A percentile compares a stretch with the other conserved stretches of the same genome.
Conservation (phyloP, 2,113 vertebrate genomes). For the Dromas ardeola region DNA sequence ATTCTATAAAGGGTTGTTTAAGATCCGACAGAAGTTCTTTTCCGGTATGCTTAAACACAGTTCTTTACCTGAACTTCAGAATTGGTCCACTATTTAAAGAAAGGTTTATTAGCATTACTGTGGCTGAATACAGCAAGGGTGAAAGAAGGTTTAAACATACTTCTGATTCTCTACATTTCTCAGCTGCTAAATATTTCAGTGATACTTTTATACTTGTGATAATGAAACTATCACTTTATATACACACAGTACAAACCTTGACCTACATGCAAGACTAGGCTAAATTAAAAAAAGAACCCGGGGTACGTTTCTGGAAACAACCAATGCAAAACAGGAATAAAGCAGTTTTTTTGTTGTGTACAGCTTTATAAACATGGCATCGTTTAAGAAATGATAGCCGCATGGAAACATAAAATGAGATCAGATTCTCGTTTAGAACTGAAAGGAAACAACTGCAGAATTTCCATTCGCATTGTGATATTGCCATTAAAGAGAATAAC, state of each 20-base stretch:
- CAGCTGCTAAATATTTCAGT: slow-evolving; percentile 55
- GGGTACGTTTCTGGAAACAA: slow-evolving; percentile 51
- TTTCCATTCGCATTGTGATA: slow-evolving; percentile 66
- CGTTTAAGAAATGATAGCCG: slow-evolving; percentile 39
- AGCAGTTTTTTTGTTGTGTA: slow-evolving; percentile 22
- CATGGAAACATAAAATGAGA: slow-evolving; percentile 53
- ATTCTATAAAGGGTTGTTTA: slow-evolving; percentile 3
- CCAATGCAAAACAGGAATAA: slow-evolving; percentile 28
- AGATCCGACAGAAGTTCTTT: background rate
- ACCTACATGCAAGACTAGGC: slow-evolving; percentile 44
- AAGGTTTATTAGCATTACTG: slow-evolving; percentile 17
- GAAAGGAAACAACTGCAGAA: slow-evolving; percentile 40
- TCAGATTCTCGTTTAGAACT: slow-evolving; percentile 43
- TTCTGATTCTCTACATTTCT: slow-evolving; percentile 52
- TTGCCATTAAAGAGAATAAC: slow-evolving; percentile 53
- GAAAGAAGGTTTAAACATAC: slow-evolving; percentile 17
- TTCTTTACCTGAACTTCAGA: slow-evolving; percentile 15
- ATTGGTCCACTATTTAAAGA: background rate
- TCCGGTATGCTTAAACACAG: background rate
- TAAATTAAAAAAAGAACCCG: slow-evolving; percentile 11
- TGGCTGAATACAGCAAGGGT: slow-evolving; percentile 32
- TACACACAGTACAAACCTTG: slow-evolving; percentile 43
- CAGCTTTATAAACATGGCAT: slow-evolving; percentile 54
- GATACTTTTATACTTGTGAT: slow-evolving; percentile 42
- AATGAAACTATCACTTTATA: slow-evolving; percentile 56